Percentiles rank a stretch among this genome's conserved stretches.
phyloP scores from a whole-genome alignment of 2,113 vertebrate species.

The Pelusios castaneus region DNA sequence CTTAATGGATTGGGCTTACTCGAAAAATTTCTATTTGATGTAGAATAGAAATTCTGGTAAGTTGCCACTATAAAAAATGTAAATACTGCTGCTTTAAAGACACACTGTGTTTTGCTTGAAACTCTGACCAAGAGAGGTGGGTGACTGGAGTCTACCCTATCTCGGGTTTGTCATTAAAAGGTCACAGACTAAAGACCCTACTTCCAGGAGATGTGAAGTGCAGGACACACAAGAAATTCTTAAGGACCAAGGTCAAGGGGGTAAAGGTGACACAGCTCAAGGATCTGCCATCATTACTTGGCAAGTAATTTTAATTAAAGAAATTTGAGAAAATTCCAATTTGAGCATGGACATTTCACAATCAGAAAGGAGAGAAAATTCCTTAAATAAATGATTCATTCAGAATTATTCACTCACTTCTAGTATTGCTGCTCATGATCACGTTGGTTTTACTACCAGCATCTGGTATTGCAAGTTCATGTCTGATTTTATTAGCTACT shows the following conservation, averaged over 20 bases:
- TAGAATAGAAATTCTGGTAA: neutral
- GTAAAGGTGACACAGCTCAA: neutral
- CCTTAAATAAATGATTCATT: neutral
- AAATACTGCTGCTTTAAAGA: conserved; percentile 3
- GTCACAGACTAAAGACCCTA: neutral
- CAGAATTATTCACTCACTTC: neutral
- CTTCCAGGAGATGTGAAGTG: neutral
- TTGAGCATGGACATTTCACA: neutral
- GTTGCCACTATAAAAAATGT: neutral
- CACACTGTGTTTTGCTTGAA: neutral
- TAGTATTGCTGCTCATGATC: neutral
- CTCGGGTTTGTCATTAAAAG: neutral
- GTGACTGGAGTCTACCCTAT: neutral
- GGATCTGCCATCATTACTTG: neutral
- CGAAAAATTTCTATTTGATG: neutral
- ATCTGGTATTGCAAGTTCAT: neutral
- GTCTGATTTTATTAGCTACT: conserved; percentile 32
- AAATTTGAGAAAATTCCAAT: neutral
- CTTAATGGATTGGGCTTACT: neutral
- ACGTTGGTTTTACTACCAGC: conserved; percentile 22
- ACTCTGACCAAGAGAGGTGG: neutral
- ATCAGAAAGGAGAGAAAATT: neutral
- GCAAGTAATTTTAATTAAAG: neutral
- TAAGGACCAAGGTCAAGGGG: neutral
- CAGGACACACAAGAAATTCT: neutral